A percentile compares a stretch with the other conserved stretches of the same genome.
Conservation (phyloP, 2,797 vertebrate genomes). For the Pteropus rufus region DNA sequence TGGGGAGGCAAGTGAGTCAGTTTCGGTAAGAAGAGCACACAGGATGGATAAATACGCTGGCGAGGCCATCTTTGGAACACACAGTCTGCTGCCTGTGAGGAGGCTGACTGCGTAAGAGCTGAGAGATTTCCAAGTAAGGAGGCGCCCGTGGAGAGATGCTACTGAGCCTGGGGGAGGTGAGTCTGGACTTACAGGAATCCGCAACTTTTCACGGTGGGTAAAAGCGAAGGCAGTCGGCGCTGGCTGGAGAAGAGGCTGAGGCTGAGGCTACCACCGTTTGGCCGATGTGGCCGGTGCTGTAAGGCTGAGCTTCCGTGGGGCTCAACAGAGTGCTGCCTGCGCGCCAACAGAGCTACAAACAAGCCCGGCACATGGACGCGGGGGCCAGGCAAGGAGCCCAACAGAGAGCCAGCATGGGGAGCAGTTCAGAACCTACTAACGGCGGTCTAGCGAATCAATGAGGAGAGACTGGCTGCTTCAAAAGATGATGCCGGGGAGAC, state of each 20-base stretch:
- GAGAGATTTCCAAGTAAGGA: not conserved
- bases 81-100: not conserved
- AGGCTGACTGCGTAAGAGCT: not conserved
- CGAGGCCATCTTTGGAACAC: not conserved
- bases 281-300: rapidly evolving
- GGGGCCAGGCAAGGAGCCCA: not conserved
- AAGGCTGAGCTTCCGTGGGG: not conserved
- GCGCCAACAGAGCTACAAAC: not conserved
- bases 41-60: not conserved
- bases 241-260: not conserved
- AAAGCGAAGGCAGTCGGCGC: not conserved
- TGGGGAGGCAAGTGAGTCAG: not conserved
- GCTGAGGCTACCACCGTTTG: not conserved
- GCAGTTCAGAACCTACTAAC: not conserved
- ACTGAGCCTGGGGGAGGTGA: not conserved
- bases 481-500: not conserved
- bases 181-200: not conserved
- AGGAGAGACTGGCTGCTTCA: not conserved
- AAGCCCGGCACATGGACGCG: not conserved
- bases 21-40: not conserved
- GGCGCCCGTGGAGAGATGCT: not conserved
- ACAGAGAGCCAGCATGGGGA: not conserved
- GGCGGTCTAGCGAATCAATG: no score
- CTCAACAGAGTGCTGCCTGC: not conserved
- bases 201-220: not conserved